Percentiles rank a stretch among this genome's conserved stretches.
phyloP scores from a whole-genome alignment of 1,140 invertebrate species.

The Pissodes strobi region DNA sequence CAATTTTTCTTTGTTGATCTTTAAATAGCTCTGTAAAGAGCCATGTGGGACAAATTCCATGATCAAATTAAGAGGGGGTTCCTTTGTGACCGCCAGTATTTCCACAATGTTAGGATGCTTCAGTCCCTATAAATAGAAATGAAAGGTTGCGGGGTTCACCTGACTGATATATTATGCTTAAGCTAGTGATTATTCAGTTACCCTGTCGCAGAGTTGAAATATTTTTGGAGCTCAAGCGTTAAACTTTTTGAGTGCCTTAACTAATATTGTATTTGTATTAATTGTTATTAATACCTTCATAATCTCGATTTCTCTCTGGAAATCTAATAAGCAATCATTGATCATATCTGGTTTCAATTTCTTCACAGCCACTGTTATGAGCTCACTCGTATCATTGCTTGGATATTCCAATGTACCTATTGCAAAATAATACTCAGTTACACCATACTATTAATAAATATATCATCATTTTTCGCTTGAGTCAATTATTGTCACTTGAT shows the following conservation, averaged over 20 bases:
- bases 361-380: constrained; percentile 73
- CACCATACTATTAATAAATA: no score
- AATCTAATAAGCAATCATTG: constrained; percentile 59
- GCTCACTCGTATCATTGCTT: constrained; percentile 49
- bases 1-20: constrained; percentile 68
- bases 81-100: constrained; percentile 79
- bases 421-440: no score
- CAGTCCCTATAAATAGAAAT: constrained; percentile 64
- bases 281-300: constrained; percentile 64
- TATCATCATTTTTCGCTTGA: no score
- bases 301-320: constrained; percentile 74
- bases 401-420: constrained; percentile 60
- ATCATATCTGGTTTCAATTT: constrained; percentile 59
- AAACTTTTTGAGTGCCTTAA: no score
- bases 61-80: constrained; percentile 76
- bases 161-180: no score
- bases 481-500: no score
- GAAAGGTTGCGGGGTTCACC: no score
- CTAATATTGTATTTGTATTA: no score
- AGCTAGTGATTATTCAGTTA: no score
- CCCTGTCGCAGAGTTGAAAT: no score
- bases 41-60: constrained; percentile 88
- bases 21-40: constrained; percentile 78
- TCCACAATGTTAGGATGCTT: constrained; percentile 86
- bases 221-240: no score